A percentile compares a stretch with the other conserved stretches of the same genome.
phyloP scores from a whole-genome alignment of 1,140 invertebrate species.

The Lucilia sericata region DNA sequence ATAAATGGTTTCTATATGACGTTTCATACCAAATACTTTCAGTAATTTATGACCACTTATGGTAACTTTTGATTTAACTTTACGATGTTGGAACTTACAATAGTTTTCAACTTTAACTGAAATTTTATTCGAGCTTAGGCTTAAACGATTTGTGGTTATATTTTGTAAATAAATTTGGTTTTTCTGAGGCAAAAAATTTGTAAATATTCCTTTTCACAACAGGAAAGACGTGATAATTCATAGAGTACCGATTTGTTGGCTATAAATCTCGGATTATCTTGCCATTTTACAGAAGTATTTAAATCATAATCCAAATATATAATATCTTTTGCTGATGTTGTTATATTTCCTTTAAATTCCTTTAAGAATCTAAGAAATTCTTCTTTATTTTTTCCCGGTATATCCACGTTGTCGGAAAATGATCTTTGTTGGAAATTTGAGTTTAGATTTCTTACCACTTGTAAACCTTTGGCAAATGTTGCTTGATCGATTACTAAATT shows the following conservation, averaged over 20 bases:
- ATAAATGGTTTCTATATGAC: conserved; percentile 52
- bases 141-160: conserved; percentile 42
- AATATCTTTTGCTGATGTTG: conserved; percentile 37
- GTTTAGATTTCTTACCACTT: conserved; percentile 31
- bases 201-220: conserved; percentile 40
- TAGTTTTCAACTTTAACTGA: conserved; percentile 55
- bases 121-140: neutral
- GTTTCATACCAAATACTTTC: conserved; percentile 53
- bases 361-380: neutral
- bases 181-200: conserved; percentile 33
- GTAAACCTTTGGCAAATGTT: conserved; percentile 52
- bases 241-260: conserved; percentile 32
- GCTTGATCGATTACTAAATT: conserved; percentile 56
- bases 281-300: conserved; percentile 5
- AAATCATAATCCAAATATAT: conserved; percentile 57
- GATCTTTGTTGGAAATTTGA: conserved; percentile 9
- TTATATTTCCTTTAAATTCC: conserved; percentile 32
- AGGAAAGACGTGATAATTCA: conserved; percentile 39
- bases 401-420: neutral
- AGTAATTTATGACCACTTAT: conserved; percentile 51
- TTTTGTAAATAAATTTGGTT: conserved; percentile 49
- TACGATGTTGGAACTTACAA: conserved; percentile 49
- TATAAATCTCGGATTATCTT: conserved; percentile 17
- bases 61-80: conserved; percentile 54
- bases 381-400: neutral